These are phyloP conservation scores for Arbacia lixula DNA, from an alignment of 53 echinoderm and acorn worm genomes.

Conservation along the genomic window DNA sequence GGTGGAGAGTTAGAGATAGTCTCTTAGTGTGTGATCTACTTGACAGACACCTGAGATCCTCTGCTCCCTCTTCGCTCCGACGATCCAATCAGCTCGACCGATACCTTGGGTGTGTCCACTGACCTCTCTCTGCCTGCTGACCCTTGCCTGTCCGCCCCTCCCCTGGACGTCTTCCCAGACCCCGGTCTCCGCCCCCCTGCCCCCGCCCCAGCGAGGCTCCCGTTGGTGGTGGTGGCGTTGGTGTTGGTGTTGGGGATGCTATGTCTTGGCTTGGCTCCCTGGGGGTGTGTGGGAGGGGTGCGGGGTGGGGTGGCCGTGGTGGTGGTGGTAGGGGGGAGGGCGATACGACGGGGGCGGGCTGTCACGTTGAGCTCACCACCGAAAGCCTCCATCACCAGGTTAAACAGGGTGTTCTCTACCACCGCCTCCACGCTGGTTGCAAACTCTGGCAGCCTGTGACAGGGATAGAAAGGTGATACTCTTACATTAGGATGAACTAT, in stretches of 20 bases:
- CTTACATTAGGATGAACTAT: too few species aligned
- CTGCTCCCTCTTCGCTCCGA: constrained; percentile 25
- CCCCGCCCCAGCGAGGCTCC: not conserved
- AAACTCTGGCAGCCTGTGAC: constrained; percentile 94
- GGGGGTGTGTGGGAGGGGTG: constrained; percentile 52
- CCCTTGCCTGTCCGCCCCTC: constrained; percentile 15
- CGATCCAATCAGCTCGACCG: constrained; percentile 33
- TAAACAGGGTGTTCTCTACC: constrained; percentile 92
- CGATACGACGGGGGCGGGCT: constrained; percentile 89
- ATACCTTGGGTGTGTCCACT: constrained; percentile 24
- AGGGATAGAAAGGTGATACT: too few species aligned
- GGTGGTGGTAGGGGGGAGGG: constrained; percentile 91
- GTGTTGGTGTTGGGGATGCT: constrained; percentile 87
- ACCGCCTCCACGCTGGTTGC: constrained; percentile 78
- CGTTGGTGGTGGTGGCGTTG: constrained; percentile 53
- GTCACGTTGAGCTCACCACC: constrained; percentile 83
- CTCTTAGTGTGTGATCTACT: not conserved
- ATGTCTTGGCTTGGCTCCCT: constrained; percentile 43
- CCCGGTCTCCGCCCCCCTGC: not conserved
- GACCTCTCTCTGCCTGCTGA: constrained; percentile 22
- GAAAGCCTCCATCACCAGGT: constrained; percentile 81
- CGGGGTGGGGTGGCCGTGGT: constrained; percentile 75
- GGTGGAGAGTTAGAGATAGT: not conserved
- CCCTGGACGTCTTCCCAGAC: constrained; percentile 22
- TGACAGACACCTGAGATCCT: constrained; percentile 3